Percentiles rank a stretch among this genome's conserved stretches.
These are phyloP conservation scores for Cantharis lateralis DNA, from an alignment of 2,888 invertebrate genomes.

Conservation along the genomic window DNA sequence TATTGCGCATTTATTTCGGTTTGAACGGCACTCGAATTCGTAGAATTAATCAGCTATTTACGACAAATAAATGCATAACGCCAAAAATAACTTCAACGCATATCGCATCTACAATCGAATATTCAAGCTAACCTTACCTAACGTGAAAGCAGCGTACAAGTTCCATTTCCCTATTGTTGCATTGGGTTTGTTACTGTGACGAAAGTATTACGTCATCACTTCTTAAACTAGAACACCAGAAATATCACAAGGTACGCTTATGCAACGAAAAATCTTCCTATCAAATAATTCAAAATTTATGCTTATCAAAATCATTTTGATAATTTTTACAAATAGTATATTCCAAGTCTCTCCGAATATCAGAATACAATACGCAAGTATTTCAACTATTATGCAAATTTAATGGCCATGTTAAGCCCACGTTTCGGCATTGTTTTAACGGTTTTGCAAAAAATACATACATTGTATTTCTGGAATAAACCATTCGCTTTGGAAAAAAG, in stretches of 20 bases:
- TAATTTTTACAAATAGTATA: not conserved
- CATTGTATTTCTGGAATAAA: not conserved
- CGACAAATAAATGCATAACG: constrained; percentile 12
- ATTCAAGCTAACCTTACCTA: constrained; percentile 4
- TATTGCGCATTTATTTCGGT: constrained; percentile 38
- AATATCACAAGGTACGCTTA: not conserved
- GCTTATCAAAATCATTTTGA: not conserved
- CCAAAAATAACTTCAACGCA: constrained; percentile 1
- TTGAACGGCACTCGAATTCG: constrained; percentile 15
- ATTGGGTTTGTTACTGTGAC: not conserved
- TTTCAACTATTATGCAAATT: not conserved
- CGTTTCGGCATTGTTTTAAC: not conserved
- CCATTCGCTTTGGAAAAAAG: not conserved
- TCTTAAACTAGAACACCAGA: not conserved
- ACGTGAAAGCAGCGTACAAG: not conserved
- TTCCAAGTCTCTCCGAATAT: no score
- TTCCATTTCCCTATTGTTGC: not conserved
- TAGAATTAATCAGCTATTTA: constrained; percentile 21
- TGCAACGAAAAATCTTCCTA: not conserved
- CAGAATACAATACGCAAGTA: not conserved
- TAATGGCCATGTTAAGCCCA: not conserved
- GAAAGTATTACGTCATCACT: not conserved
- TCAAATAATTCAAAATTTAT: not conserved
- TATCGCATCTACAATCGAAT: not conserved
- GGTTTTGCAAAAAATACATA: not conserved